These are phyloP conservation scores for Nematolebias whitei DNA, from an alignment of 2,113 vertebrate genomes.

Conservation along the genomic window DNA sequence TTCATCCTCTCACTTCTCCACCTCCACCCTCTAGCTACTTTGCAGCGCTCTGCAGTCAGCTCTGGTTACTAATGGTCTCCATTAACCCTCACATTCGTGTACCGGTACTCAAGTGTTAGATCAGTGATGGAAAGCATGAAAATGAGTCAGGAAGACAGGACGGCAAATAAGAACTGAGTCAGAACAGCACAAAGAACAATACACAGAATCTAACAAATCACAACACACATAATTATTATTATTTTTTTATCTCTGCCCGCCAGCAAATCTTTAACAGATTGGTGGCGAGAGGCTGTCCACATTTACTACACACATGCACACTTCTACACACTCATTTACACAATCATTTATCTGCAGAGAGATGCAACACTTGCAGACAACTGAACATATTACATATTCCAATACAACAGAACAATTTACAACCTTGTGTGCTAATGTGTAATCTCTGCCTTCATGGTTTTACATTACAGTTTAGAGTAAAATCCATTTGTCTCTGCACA, in stretches of 20 bases:
- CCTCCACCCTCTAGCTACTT: slow-evolving; percentile 39
- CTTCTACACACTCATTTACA: slow-evolving; percentile 11
- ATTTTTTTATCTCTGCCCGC: slow-evolving; percentile 52
- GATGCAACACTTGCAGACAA: background rate
- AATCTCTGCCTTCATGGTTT: slow-evolving; percentile 3
- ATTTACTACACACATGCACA: slow-evolving; percentile 37
- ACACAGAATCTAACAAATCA: slow-evolving; percentile 36
- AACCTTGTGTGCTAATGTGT: slow-evolving; percentile 20
- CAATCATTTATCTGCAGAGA: slow-evolving; percentile 9
- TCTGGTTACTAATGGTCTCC: slow-evolving; percentile 70
- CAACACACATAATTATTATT: no score
- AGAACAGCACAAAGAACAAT: slow-evolving; percentile 34
- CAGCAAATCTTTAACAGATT: slow-evolving; percentile 44
- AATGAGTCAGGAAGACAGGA: slow-evolving; percentile 20
- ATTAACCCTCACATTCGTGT: slow-evolving; percentile 35
- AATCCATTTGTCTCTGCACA: slow-evolving; percentile 9
- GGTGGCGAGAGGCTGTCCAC: background rate
- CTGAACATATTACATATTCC: slow-evolving; percentile 17
- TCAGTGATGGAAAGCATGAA: slow-evolving; percentile 31
- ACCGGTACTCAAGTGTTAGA: slow-evolving; percentile 21
- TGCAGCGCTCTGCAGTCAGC: slow-evolving; percentile 51
- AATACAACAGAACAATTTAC: slow-evolving; percentile 3
- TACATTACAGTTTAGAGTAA: slow-evolving; percentile 2
- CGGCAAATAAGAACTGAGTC: slow-evolving; percentile 28
- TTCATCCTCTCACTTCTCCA: slow-evolving; percentile 14